A percentile compares a stretch with the other conserved stretches of the same genome.
These are phyloP conservation scores for Gymnoscopelus microlampas DNA, from an alignment of 2,797 vertebrate genomes.

Conservation along the genomic window DNA sequence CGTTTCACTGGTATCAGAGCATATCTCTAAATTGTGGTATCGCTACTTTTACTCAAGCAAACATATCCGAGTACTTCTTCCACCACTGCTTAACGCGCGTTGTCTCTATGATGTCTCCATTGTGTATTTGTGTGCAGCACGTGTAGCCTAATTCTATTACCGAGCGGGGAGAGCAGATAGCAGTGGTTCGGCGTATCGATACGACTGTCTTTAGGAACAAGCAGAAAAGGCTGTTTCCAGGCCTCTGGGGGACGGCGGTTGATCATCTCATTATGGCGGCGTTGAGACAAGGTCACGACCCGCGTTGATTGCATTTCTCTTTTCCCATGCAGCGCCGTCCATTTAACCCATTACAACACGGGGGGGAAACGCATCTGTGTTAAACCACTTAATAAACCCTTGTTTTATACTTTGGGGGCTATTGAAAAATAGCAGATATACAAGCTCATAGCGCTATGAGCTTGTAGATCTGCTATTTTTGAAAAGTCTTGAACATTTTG, in stretches of 20 bases:
- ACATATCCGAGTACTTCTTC: too few relatives aligned
- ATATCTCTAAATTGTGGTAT: too few relatives aligned
- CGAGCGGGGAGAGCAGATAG: background rate
- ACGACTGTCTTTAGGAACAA: slow-evolving; percentile 32
- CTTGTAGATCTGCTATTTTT: too few relatives aligned
- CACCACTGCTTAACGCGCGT: background rate
- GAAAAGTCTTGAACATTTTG: too few relatives aligned
- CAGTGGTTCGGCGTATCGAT: slow-evolving; percentile 33
- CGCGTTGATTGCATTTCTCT: slow-evolving; percentile 56
- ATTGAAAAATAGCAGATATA: too few relatives aligned
- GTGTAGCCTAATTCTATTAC: slow-evolving; percentile 8
- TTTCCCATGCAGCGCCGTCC: slow-evolving; percentile 19
- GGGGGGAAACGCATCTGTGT: too few relatives aligned
- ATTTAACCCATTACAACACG: slow-evolving; percentile 14
- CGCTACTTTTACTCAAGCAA: too few relatives aligned
- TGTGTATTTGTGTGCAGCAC: background rate
- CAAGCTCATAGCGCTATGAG: too few relatives aligned
- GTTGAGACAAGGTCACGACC: slow-evolving; percentile 61
- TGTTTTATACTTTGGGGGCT: too few relatives aligned
- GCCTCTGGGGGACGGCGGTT: slow-evolving; percentile 39
- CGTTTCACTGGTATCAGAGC: too few relatives aligned
- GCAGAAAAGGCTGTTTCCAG: slow-evolving; percentile 29
- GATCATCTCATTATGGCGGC: slow-evolving; percentile 63
- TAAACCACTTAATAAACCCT: too few relatives aligned
- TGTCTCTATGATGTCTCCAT: background rate